Evolutionary conservation across 2,113 vertebrate genomes (phyloP).

Genomic region (Piprites chloris): DNA sequence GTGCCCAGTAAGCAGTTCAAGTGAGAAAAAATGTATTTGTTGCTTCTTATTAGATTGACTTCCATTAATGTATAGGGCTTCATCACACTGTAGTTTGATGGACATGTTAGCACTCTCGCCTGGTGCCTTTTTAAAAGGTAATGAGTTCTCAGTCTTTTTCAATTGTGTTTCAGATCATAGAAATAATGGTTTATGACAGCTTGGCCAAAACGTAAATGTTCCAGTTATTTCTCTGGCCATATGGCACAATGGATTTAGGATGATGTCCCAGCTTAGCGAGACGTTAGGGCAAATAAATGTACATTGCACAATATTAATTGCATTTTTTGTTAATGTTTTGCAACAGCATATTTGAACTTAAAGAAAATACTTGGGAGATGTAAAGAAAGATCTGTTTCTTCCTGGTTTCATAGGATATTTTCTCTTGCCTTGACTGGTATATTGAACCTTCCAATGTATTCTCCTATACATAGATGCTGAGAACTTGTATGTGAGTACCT

Average conservation of each 20-base stretch:
- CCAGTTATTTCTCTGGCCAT: not conserved
- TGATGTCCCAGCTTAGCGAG: not conserved
- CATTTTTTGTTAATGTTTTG: not conserved
- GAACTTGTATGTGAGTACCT: not conserved
- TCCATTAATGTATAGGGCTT: not conserved
- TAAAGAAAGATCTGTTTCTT: not conserved
- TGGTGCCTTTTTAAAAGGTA: not conserved
- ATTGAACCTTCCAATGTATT: not conserved
- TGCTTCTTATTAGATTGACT: not conserved
- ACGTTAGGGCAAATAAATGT: not conserved
- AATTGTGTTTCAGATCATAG: not conserved
- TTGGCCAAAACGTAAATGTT: not conserved
- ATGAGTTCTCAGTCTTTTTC: not conserved
- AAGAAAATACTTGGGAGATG: not conserved
- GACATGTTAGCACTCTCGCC: not conserved
- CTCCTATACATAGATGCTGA: not conserved
- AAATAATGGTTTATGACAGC: not conserved
- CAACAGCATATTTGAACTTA: not conserved
- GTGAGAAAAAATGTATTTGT: not conserved
- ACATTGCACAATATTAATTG: not conserved
- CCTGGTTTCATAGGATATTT: not conserved
- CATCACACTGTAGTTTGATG: not conserved
- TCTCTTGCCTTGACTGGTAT: not conserved
- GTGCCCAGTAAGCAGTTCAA: not conserved
- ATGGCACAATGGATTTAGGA: not conserved